A percentile compares a stretch with the other conserved stretches of the same genome.
Conservation (phyloP, 2,113 vertebrate genomes). For the Pedetes capensis region DNA sequence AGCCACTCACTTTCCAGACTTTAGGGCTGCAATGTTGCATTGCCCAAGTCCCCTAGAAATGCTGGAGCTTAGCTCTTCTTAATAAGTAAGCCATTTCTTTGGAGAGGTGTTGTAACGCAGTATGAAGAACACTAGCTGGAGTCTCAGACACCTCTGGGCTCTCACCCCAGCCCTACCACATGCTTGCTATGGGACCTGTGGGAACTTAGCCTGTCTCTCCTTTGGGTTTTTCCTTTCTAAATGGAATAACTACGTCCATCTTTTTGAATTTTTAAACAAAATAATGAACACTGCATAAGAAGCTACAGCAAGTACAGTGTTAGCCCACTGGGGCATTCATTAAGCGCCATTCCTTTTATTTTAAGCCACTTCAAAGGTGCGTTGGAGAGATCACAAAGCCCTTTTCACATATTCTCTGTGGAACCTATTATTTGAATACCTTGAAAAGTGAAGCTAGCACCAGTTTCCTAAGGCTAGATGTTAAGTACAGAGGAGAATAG, state of each 20-base stretch:
- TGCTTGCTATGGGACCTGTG: background rate
- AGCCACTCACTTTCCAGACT: background rate
- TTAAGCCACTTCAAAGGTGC: constrained; percentile 12
- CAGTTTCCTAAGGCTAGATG: constrained; percentile 40
- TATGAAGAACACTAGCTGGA: background rate
- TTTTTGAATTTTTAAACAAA: constrained; percentile 31
- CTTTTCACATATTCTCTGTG: constrained; percentile 7
- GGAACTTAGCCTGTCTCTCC: background rate
- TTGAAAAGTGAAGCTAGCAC: background rate
- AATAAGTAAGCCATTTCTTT: background rate
- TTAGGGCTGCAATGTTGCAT: background rate
- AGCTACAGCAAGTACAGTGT: background rate
- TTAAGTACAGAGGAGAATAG: constrained; percentile 58
- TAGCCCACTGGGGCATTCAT: background rate
- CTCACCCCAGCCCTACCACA: background rate
- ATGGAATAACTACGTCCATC: background rate
- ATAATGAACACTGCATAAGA: background rate
- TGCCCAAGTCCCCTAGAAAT: background rate
- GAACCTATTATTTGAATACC: constrained; percentile 62
- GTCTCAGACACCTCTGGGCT: background rate
- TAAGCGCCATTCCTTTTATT: background rate
- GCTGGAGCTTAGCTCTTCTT: background rate
- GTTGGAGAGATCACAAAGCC: constrained; percentile 15
- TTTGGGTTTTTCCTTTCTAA: background rate
- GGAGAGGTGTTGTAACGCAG: background rate